Base-by-base conservation (phyloP, 2,888 invertebrate species). In the Branchellion lobata region DNA sequence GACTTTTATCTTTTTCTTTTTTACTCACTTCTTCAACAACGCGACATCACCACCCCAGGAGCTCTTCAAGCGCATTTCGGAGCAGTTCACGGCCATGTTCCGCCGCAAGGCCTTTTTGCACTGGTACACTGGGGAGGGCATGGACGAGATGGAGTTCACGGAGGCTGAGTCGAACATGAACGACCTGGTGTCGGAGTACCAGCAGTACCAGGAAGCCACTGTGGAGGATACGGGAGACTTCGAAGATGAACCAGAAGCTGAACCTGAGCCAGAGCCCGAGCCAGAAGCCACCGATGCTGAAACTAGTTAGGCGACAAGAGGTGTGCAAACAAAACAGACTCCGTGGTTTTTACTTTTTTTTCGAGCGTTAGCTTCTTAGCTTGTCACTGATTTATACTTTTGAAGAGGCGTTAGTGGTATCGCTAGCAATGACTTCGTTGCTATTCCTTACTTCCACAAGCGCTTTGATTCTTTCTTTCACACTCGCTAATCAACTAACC, bases 81-180 rank as follows among this genome's bases (percentile, higher is more conserved):
- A 87, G 82, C 87, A 87, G 84, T 87, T 87, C 83, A 84, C 84
- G 81, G 93, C 93, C 85, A 95, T 96, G 96, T 96, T 95, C 91
- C 91, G 95, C 84, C 92, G 96, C 85, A 96, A 95, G 89, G 96
- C 96, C 87, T 96, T 96, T 92, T 91, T 96, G 88, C 95, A 96
- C 90, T 96, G 96, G 95, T 96, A 95, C 90, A 95, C 95, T 31
- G 95, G 95, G 79, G 95, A 96, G 89, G 96, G 96, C 81, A 96
- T 96, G 95, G 95, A 96, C 89, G 95, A 95, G 89, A 93, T 95
- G 93, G 96, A 96, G 89, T 96, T 96, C 89, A 94, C 93, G 79
- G 96, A 96, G 86, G 96, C 96, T 0, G 95, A 96, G 88, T 94
- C 94, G 85, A 96, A 96, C 90, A 94, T 96, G 91, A 94, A 89